Evolutionary conservation across 2,888 invertebrate species (phyloP).

Genomic region (Orthosia incerta): DNA sequence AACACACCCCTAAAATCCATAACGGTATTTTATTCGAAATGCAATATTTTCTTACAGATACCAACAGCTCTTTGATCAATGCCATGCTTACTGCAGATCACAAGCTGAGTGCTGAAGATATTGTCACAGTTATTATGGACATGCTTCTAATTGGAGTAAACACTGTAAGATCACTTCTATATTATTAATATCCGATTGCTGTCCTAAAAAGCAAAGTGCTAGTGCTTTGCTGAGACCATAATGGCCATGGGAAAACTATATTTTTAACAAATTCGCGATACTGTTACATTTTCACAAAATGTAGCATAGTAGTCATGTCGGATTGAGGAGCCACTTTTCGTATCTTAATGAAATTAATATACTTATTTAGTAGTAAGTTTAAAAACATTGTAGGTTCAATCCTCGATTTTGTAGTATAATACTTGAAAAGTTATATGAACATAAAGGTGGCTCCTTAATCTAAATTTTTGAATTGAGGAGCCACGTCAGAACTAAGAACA

Average conservation of each 20-base stretch:
- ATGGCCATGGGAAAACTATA: background rate
- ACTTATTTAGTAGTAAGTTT: too few relatives aligned
- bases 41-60: slow-evolving; percentile 35
- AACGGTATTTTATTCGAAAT: background rate
- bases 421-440: too few relatives aligned
- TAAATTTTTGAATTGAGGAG: too few relatives aligned
- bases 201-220: background rate
- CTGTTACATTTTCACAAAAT: too few relatives aligned
- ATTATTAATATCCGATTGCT: background rate
- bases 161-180: slow-evolving; percentile 83
- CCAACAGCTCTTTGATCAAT: slow-evolving; percentile 85
- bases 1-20: background rate
- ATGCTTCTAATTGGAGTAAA: slow-evolving; percentile 93
- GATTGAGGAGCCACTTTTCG: too few relatives aligned
- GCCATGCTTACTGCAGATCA: slow-evolving; percentile 90
- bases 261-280: background rate
- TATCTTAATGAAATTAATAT: too few relatives aligned
- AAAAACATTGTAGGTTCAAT: too few relatives aligned
- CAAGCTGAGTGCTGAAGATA: slow-evolving; percentile 91
- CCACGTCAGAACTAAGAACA: too few relatives aligned
- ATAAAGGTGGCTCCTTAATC: too few relatives aligned
- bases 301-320: too few relatives aligned
- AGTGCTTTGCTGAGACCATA: too few relatives aligned
- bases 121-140: slow-evolving; percentile 92
- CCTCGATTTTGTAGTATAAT: too few relatives aligned